phyloP scores from a whole-genome alignment of 2,797 vertebrate species.

The Acipenser ruthenus region DNA sequence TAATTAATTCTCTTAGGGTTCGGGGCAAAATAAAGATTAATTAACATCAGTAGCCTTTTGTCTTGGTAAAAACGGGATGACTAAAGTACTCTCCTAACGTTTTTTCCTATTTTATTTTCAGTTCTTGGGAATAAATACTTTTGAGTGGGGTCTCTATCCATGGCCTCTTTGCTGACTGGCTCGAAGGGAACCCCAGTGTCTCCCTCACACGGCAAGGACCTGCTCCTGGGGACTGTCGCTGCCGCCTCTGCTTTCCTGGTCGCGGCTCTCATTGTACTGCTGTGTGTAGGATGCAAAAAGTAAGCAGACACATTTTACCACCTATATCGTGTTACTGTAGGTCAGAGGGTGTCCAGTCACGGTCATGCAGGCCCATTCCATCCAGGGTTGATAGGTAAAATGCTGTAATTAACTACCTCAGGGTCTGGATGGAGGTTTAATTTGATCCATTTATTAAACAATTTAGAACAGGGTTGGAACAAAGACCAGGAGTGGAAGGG shows the following conservation, averaged over 20 bases:
- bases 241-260: constrained; percentile 67
- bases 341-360: no score
- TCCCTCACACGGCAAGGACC: constrained; percentile 45
- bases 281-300: constrained; percentile 68
- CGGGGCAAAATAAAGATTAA: constrained; percentile 16
- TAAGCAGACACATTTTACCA: constrained; percentile 28
- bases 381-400: no score
- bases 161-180: constrained; percentile 26
- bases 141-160: constrained; percentile 30
- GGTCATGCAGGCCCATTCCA: no score
- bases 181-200: constrained; percentile 1
- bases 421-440: no score
- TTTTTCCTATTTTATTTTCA: background rate
- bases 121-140: constrained; percentile 3
- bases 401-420: no score
- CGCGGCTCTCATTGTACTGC: constrained; percentile 62
- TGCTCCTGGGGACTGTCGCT: constrained; percentile 64
- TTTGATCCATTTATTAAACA: no score
- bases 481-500: no score
- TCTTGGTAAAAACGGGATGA: no score
- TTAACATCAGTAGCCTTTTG: background rate
- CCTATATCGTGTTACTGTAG: no score
- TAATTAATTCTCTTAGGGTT: constrained; percentile 18
- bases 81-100: no score
- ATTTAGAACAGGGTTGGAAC: no score